Percentiles rank a stretch among this genome's conserved stretches.
Evolutionary conservation across 2,113 vertebrate species (phyloP).

Genomic region (Strigops habroptila): DNA sequence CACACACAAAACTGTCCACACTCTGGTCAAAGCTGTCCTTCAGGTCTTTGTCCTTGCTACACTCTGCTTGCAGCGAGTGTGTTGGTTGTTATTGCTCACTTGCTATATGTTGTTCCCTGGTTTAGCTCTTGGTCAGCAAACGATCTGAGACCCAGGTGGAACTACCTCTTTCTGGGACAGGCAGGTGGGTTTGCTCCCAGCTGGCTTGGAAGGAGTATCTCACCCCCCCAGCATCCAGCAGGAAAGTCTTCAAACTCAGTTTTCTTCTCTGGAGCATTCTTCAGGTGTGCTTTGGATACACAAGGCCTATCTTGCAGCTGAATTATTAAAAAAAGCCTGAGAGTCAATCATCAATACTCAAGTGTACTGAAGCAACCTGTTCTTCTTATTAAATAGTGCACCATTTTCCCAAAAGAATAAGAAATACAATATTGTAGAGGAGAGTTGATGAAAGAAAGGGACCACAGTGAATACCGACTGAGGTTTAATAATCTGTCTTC

Average conservation of each 20-base stretch:
- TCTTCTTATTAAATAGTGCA: slow-evolving; percentile 22
- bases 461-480: neutral
- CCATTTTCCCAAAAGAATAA: neutral
- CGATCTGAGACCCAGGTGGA: neutral
- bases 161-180: neutral
- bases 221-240: neutral
- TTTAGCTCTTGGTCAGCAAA: neutral
- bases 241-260: neutral
- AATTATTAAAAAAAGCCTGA: slow-evolving; percentile 32
- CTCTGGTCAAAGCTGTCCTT: neutral
- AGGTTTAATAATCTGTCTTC: neutral
- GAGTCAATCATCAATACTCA: slow-evolving; percentile 27
- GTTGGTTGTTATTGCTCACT: fast-evolving
- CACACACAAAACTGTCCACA: fast-evolving
- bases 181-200: neutral
- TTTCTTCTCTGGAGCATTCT: neutral
- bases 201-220: neutral
- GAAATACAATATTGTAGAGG: slow-evolving; percentile 36
- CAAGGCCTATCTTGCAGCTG: neutral
- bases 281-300: neutral
- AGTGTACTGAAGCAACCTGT: neutral
- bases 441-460: slow-evolving; percentile 1
- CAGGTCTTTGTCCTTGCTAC: fast-evolving
- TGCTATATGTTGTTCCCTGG: neutral
- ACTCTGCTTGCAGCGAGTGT: fast-evolving